phyloP scores from a whole-genome alignment of 2,797 vertebrate genomes.

The Falco novaeseelandiae region DNA sequence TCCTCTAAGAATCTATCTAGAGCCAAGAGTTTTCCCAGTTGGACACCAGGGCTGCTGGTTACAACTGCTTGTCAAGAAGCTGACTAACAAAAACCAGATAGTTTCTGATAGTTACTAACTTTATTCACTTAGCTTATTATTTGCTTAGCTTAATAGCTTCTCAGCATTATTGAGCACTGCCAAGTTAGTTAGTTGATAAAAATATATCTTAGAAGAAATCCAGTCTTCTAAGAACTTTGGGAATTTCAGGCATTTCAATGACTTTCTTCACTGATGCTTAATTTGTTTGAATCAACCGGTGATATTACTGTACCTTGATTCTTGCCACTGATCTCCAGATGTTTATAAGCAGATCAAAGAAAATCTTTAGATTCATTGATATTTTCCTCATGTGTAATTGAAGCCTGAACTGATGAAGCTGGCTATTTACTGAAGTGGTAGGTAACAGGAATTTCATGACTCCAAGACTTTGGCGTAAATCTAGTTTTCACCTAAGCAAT shows the following conservation, averaged over 20 bases:
- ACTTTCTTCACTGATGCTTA: background rate
- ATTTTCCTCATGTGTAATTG: background rate
- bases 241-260: background rate
- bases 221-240: background rate
- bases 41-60: background rate
- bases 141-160: background rate
- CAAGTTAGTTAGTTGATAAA: background rate
- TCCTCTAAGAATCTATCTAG: background rate
- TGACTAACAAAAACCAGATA: background rate
- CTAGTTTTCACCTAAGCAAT: background rate
- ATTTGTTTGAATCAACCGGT: background rate
- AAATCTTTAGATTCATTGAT: background rate
- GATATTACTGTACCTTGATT: background rate
- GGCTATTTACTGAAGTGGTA: background rate
- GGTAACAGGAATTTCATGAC: background rate
- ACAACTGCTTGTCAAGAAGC: background rate
- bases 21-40: background rate
- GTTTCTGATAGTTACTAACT: background rate
- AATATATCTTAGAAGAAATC: background rate
- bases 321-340: background rate
- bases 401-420: background rate
- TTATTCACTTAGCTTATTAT: background rate
- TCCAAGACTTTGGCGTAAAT: background rate
- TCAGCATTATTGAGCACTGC: background rate
- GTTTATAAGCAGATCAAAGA: background rate